Evolutionary conservation across 35 echinoderm and acorn worm species (phyloP), one percentile per base, ranked within the genome.

Genomic region (Eucidaris tribuloides): DNA sequence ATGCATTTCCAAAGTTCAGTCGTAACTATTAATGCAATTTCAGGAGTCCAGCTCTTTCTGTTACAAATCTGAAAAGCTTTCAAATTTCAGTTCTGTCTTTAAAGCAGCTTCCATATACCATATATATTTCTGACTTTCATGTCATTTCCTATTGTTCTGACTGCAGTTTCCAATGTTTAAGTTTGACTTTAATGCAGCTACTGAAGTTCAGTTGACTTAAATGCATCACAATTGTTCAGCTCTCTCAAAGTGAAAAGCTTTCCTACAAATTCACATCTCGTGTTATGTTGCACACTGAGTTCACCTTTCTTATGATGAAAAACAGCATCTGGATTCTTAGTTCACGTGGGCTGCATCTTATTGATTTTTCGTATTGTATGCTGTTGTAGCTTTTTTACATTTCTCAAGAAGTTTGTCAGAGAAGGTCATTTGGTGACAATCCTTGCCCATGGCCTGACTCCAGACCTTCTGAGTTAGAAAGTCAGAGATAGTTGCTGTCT

Each of bases 401-500:
- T 85, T 85, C 22, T 85, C 30, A 58, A 85, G 46, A 45, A 85
- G 83, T 50, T 77, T 46, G 29, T 76, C 83, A 77, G 40, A 25
- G 46, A 77, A 71, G 31, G 66, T 46, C 39, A 77, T 56, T 22
- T 52, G 20, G 57, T 85, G 46, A 34, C 68, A 77, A 46, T 13
- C 32, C 46, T 76, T 52, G 3, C 48, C 80, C 36, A 30, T 35
- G 9, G 80, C 80, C 46, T 84, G 80, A 20, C 81, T 43, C 36
- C 74, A 83, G 3, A 90, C 39, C 54, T 84, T 90, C 6, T 50
- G 29, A 59, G 89, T 81, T 23, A 93, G 65, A 20, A 25, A 40
- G n/a, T 82, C n/a, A 59, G 65, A 82, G 33, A 74, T 62, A 68
- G 46, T 68, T 72, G 59, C 17, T 54, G 78, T 81, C 24, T 45